A percentile compares a stretch with the other conserved stretches of the same genome.
Evolutionary conservation across 2,113 vertebrate species (phyloP).

Genomic region (Mastomys coucha): DNA sequence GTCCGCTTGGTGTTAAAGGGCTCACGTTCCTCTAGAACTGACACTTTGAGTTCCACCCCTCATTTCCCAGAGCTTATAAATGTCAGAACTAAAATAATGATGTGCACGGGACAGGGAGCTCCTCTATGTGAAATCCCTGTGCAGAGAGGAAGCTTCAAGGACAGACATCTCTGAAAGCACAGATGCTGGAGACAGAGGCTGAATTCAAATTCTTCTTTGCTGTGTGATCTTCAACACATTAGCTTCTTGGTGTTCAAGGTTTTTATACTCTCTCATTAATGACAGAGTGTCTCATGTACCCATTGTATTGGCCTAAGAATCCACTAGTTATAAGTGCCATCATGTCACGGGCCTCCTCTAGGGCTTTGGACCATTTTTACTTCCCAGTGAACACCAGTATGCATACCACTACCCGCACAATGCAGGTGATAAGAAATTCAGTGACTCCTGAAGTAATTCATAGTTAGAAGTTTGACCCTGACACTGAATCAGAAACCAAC

Average conservation of each 20-base stretch:
- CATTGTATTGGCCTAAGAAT: background rate
- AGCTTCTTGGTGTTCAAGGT: background rate
- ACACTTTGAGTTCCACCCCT: background rate
- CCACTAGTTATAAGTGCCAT: background rate
- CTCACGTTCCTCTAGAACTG: background rate
- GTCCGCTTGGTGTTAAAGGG: background rate
- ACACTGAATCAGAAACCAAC: background rate
- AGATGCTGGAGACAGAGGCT: background rate
- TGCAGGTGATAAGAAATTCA: background rate
- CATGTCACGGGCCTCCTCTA: background rate
- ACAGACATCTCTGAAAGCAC: background rate
- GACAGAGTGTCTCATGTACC: background rate
- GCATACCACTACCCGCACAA: background rate
- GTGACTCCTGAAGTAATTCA: background rate
- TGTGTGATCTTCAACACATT: slow-evolving; percentile 43
- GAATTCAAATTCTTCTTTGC: background rate
- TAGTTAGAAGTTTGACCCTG: background rate
- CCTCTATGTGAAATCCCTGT: background rate
- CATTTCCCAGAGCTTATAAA: background rate
- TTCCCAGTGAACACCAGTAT: background rate
- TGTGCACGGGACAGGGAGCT: background rate
- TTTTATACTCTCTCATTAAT: background rate
- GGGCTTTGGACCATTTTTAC: background rate
- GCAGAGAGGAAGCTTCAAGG: background rate
- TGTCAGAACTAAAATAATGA: background rate